Percentiles rank a stretch among this genome's conserved stretches.
These are phyloP conservation scores for Gonioctena quinquepunctata DNA, from an alignment of 1,140 invertebrate genomes.

Conservation along the genomic window DNA sequence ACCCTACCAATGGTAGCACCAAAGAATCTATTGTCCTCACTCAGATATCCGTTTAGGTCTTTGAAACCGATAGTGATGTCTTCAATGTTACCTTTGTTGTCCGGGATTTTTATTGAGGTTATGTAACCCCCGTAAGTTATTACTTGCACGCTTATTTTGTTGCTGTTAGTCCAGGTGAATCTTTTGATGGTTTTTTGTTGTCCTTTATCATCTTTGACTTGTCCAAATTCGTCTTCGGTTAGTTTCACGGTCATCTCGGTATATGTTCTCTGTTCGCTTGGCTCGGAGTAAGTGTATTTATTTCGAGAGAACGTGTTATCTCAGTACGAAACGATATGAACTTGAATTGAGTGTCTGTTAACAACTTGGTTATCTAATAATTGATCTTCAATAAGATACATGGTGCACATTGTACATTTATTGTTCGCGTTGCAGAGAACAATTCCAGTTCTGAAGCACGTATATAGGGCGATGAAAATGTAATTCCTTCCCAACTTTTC, in stretches of 20 bases:
- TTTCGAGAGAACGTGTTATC: background rate
- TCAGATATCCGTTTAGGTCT: constrained; percentile 68
- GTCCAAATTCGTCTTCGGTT: constrained; percentile 41
- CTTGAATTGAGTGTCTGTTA: no score
- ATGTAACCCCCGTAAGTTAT: constrained; percentile 80
- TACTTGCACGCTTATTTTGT: constrained; percentile 63
- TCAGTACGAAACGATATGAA: no score
- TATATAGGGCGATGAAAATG: no score
- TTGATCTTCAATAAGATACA: no score
- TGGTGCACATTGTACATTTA: no score
- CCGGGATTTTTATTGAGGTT: constrained; percentile 72
- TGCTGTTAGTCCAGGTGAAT: constrained; percentile 65
- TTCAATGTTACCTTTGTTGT: constrained; percentile 66
- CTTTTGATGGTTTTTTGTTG: constrained; percentile 40
- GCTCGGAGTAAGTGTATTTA: background rate
- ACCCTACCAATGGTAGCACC: constrained; percentile 87
- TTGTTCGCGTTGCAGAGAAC: no score
- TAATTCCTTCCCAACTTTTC: no score
- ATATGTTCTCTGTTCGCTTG: background rate
- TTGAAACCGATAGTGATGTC: constrained; percentile 82
- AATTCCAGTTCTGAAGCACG: no score
- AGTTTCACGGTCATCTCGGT: constrained; percentile 14
- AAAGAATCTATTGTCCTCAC: constrained; percentile 72
- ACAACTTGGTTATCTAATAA: no score
- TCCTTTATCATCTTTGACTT: constrained; percentile 30